A percentile compares a stretch with the other conserved stretches of the same genome.
Conservation (phyloP, 2,888 invertebrate species). For the Drosophila gaucha region DNA sequence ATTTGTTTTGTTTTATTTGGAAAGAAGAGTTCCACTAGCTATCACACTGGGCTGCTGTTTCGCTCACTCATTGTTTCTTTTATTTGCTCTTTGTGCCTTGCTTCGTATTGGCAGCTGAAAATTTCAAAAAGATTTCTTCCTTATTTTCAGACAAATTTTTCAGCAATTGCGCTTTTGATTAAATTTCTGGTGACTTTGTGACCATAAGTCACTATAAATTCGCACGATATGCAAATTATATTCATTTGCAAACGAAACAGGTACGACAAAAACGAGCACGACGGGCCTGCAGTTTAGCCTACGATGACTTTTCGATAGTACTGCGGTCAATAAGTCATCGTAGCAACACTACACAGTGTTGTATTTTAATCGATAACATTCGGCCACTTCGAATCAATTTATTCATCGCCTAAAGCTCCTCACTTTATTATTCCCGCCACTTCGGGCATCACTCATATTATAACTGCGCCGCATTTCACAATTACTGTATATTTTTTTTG, state of each 20-base stretch:
- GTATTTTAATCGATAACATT: background rate
- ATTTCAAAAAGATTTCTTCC: constrained; percentile 38
- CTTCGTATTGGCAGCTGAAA: constrained; percentile 72
- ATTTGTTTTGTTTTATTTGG: constrained; percentile 80
- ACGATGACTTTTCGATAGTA: constrained; percentile 48
- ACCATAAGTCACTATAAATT: constrained; percentile 8
- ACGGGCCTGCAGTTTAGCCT: constrained; percentile 44
- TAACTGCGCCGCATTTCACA: constrained; percentile 34
- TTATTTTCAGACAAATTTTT: constrained; percentile 24
- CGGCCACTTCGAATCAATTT: background rate
- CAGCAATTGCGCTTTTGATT: background rate
- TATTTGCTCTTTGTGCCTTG: constrained; percentile 63
- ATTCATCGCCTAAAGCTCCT: constrained; percentile 13
- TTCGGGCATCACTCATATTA: constrained; percentile 30
- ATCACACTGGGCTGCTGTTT: constrained; percentile 43
- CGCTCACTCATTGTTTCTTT: constrained; percentile 71
- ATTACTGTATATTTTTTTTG: background rate
- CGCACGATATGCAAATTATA: constrained; percentile 1
- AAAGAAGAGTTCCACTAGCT: constrained; percentile 71
- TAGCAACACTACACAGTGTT: constrained; percentile 2
- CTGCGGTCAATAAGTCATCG: constrained; percentile 34
- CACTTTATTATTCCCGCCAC: constrained; percentile 51
- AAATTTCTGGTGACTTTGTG: background rate
- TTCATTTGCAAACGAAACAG: constrained; percentile 26
- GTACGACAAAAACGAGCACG: constrained; percentile 40